These are phyloP conservation scores for Tyria jacobaeae DNA, from an alignment of 2,888 invertebrate genomes.

Conservation along the genomic window DNA sequence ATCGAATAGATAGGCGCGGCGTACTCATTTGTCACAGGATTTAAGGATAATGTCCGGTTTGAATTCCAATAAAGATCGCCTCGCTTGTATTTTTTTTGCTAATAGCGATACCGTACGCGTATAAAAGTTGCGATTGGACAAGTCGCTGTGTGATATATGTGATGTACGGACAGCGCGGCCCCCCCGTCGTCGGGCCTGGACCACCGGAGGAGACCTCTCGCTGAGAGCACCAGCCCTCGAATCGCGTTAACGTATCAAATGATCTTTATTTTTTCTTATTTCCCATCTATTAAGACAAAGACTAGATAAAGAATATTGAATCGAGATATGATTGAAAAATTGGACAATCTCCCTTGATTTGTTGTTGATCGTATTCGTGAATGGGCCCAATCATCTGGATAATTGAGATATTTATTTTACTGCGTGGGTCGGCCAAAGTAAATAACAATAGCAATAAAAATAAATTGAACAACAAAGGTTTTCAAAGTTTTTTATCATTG, in stretches of 20 bases:
- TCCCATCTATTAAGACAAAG: conserved; percentile 41
- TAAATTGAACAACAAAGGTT: conserved; percentile 12
- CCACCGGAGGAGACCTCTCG: conserved; percentile 61
- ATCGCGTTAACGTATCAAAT: conserved; percentile 42
- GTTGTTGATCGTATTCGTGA: conserved; percentile 47
- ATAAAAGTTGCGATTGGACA: conserved; percentile 47
- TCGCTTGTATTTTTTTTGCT: conserved; percentile 49
- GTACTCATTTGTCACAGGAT: conserved; percentile 37
- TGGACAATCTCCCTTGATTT: conserved; percentile 42
- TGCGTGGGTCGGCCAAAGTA: conserved; percentile 20
- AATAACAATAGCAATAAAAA: conserved; percentile 20
- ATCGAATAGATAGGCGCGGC: conserved; percentile 5
- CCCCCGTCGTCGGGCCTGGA: conserved; percentile 52
- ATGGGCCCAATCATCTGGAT: conserved; percentile 50
- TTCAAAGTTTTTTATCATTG: conserved; percentile 9
- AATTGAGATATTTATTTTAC: conserved; percentile 51
- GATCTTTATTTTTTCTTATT: conserved; percentile 45
- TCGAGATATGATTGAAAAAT: conserved; percentile 48
- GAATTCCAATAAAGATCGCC: conserved; percentile 46
- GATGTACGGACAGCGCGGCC: conserved; percentile 45
- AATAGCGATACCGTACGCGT: conserved; percentile 44
- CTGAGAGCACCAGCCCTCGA: conserved; percentile 43
- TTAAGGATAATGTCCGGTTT: conserved; percentile 28
- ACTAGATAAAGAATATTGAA: conserved; percentile 37
- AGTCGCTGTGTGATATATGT: conserved; percentile 44